Percentiles rank a stretch among this genome's conserved stretches.
Conservation (phyloP, 1,140 invertebrate genomes). For the Trichoplusia ni region DNA sequence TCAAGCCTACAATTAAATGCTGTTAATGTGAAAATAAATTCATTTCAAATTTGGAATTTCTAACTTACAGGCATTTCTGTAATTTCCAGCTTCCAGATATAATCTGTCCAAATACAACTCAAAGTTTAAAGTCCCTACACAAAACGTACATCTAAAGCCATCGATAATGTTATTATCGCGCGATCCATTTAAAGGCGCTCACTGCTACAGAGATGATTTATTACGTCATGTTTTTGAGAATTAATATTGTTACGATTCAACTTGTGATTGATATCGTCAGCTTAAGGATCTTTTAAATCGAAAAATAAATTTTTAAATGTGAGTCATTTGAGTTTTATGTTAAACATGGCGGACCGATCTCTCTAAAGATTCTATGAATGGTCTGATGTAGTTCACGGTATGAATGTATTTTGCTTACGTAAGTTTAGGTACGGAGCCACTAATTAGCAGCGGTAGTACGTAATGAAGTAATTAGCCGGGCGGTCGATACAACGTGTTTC, state of each 20-base stretch:
- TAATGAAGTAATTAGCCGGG: constrained; percentile 27
- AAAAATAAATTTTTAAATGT: too few species aligned
- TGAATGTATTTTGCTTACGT: too few species aligned
- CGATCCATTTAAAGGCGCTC: background rate
- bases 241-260: constrained; percentile 11
- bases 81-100: too few species aligned
- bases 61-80: too few species aligned
- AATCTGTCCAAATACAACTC: too few species aligned
- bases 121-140: too few species aligned
- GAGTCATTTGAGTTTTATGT: background rate
- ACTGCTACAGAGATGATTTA: constrained; percentile 9
- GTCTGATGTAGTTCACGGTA: background rate
- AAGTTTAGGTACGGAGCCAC: too few species aligned
- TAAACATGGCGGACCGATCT: background rate
- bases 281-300: constrained; percentile 2
- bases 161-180: background rate
- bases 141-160: too few species aligned
- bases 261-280: background rate
- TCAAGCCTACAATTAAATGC: too few species aligned
- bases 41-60: too few species aligned
- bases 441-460: constrained; percentile 10
- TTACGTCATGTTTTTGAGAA: constrained; percentile 2
- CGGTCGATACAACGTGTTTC: constrained; percentile 15
- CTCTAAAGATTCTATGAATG: background rate
- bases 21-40: background rate